A percentile compares a stretch with the other conserved stretches of the same genome.
phyloP scores from a whole-genome alignment of 2,113 vertebrate species.

The Xenopus tropicalis region DNA sequence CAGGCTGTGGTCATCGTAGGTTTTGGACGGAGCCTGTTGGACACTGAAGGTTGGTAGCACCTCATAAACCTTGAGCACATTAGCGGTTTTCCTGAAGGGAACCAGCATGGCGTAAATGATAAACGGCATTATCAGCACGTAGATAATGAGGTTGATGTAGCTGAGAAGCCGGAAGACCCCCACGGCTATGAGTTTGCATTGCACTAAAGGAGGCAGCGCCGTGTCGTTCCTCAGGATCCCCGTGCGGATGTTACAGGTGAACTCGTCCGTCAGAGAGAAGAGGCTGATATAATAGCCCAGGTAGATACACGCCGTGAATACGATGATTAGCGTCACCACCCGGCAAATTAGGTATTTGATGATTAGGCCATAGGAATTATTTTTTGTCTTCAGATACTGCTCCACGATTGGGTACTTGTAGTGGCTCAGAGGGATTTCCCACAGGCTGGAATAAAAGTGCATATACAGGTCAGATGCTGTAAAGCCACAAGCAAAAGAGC shows the following conservation, averaged over 20 bases:
- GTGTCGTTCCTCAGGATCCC: conserved; percentile 81
- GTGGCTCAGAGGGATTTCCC: conserved; percentile 80
- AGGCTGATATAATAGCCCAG: conserved; percentile 86
- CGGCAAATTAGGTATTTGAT: conserved; percentile 80
- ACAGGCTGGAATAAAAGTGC: conserved; percentile 57
- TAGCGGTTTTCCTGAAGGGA: conserved; percentile 69
- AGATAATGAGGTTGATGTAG: conserved; percentile 82
- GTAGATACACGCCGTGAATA: conserved; percentile 75
- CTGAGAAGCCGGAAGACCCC: conserved; percentile 89
- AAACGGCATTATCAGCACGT: conserved; percentile 69
- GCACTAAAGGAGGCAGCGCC: conserved; percentile 67
- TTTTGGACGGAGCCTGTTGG: conserved; percentile 68
- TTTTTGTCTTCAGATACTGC: conserved; percentile 91
- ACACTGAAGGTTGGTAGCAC: conserved; percentile 83
- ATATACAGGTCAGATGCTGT: neutral
- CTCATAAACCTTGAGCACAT: conserved; percentile 81
- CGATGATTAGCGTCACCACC: conserved; percentile 71
- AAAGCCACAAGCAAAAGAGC: conserved; percentile 3
- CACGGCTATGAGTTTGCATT: conserved; percentile 90
- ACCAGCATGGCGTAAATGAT: conserved; percentile 74
- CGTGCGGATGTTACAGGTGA: conserved; percentile 81
- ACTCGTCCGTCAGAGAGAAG: conserved; percentile 84
- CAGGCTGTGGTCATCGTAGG: conserved; percentile 87
- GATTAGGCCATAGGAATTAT: conserved; percentile 67
- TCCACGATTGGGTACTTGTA: conserved; percentile 93